Percentiles rank a stretch among this genome's conserved stretches.
phyloP scores from a whole-genome alignment of 2,113 vertebrate species.

The Sylvicapra grimmia region DNA sequence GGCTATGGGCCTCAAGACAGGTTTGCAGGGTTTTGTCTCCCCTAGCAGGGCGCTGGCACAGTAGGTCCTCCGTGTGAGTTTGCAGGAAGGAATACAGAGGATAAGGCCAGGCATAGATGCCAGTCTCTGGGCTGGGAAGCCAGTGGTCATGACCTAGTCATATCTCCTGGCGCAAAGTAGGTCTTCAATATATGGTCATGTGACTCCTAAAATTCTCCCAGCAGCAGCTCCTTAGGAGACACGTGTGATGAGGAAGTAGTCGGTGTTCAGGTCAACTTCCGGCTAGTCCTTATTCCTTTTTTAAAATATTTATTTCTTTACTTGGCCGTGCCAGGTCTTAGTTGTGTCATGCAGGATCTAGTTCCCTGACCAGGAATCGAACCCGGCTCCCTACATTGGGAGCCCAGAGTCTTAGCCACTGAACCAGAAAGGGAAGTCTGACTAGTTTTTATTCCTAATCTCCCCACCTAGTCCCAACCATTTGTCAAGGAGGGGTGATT shows the following conservation, averaged over 20 bases:
- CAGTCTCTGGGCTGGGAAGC: rapidly evolving
- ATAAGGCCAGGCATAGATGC: too few relatives aligned
- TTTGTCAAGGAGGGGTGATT: not conserved
- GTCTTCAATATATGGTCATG: not conserved
- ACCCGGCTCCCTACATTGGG: not conserved
- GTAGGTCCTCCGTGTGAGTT: not conserved
- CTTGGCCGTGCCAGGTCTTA: not conserved
- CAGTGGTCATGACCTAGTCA: not conserved
- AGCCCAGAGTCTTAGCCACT: not conserved
- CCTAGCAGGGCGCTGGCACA: not conserved
- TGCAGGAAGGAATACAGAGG: not conserved
- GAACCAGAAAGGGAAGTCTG: not conserved
- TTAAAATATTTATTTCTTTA: not conserved
- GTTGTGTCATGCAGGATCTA: not conserved
- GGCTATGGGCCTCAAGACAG: not conserved
- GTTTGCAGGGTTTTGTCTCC: not conserved
- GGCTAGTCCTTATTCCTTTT: not conserved
- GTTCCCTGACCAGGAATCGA: not conserved
- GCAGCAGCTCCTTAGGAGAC: not conserved
- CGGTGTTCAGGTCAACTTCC: not conserved
- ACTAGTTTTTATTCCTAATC: not conserved
- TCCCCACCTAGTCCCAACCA: not conserved
- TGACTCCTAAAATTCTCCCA: not conserved
- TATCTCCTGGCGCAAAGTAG: not conserved
- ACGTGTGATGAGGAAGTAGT: not conserved